Evolutionary conservation across 2,888 invertebrate species (phyloP), one percentile per base, ranked within the genome.

Genomic region (Encarsia formosa): DNA sequence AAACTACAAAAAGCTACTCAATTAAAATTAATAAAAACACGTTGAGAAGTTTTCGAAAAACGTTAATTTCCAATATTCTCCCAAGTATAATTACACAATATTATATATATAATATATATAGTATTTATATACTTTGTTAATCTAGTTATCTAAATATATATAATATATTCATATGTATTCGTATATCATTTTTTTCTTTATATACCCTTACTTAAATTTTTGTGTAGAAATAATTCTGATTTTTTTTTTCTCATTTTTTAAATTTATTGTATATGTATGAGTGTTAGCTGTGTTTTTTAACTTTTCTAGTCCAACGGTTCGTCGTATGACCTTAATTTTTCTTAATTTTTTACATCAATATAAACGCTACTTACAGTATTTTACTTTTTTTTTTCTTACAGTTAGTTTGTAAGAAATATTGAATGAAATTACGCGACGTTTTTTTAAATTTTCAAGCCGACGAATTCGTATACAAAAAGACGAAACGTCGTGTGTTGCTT

Each of bases 111-210:
- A 57, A 50, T 49, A 45, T 51, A 52, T 52, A 59, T 65, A 65
- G 63, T 61, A 59, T 64, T 59, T 52, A 63, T 63, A 61, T 63
- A 59, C 61, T 61, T 63, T 63, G 60, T 59, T 61, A 63, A 60
- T 66, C 65, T 68, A 67, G 63, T 68, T 67, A 69, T 63, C 65
- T 68, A 69, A 67, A 69, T 69, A 68, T 68, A 68, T 67, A 63
- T 63, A 61, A 61, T 63, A 62, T 63, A 60, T 63, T 59, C 57
- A 56, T 63, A 61, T 64, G 60, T 64, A 63, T 56, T 52, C 61
- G 58, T 63, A 62, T 64, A 61, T 62, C 56, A 61, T 62, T 60
- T 62, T 22, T 35, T 51, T 50, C 35, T 50, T 22, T 47, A 55
- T 63, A 62, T 66, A 63, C 61, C 59, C 63, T 66, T 51, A 62